Conservation (phyloP, 64 coral and sea anemone genomes). For the Porites australiensis region DNA sequence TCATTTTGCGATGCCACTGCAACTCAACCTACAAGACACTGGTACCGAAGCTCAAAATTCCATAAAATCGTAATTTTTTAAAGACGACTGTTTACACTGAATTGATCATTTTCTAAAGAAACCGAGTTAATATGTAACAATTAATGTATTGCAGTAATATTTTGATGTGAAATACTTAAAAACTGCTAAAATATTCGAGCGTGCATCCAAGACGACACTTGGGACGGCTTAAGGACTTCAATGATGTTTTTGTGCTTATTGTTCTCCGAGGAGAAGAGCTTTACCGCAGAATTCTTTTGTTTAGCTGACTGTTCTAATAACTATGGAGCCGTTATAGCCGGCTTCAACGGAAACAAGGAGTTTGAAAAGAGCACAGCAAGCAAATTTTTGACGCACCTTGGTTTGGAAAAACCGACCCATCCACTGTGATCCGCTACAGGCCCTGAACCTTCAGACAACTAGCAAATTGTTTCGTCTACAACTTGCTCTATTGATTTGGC, state of each 20-base stretch:
- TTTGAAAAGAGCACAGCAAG: neutral
- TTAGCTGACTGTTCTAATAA: neutral
- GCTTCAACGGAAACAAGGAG: neutral
- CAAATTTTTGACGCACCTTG: too few species aligned
- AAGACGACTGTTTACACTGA: too few species aligned
- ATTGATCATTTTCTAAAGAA: too few species aligned
- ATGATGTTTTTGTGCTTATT: neutral
- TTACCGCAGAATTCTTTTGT: constrained; percentile 6
- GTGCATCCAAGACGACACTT: neutral
- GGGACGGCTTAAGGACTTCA: neutral
- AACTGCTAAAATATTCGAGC: neutral
- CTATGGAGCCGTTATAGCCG: neutral
- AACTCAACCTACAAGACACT: neutral
- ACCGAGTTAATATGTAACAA: too few species aligned
- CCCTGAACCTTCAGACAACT: too few species aligned
- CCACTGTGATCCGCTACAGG: neutral
- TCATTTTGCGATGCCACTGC: neutral
- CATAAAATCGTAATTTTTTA: too few species aligned
- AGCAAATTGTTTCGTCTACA: neutral
- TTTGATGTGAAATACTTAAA: neutral
- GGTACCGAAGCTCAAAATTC: too few species aligned
- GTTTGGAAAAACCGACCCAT: neutral
- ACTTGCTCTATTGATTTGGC: too few species aligned
- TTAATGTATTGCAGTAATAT: neutral
- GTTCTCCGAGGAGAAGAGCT: neutral